Percentiles rank a stretch among this genome's conserved stretches.
Evolutionary conservation across 2,113 vertebrate species (phyloP).

Genomic region (Chloebia gouldiae): DNA sequence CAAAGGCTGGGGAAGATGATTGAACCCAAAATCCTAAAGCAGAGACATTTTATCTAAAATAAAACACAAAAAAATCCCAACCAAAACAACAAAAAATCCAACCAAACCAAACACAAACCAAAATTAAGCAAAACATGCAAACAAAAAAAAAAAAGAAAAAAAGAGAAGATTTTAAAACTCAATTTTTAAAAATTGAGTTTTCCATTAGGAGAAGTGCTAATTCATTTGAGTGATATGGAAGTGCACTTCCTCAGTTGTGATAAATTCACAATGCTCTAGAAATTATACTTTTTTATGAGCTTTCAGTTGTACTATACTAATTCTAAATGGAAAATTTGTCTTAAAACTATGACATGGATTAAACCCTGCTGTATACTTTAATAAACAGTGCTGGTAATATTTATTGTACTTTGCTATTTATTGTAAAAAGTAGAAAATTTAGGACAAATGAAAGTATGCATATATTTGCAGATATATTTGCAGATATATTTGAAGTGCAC

Average conservation of each 20-base stretch:
- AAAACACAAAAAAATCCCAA: rapidly evolving
- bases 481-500: not conserved
- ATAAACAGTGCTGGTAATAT: not conserved
- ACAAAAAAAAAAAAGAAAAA: too few species aligned
- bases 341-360: not conserved
- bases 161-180: too few species aligned
- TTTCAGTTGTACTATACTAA: not conserved
- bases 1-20: not conserved
- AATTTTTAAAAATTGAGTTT: not conserved
- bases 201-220: not conserved
- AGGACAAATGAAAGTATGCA: not conserved
- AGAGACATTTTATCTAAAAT: not conserved
- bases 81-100: not conserved
- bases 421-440: not conserved
- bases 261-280: not conserved
- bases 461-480: not conserved
- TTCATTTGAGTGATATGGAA: not conserved
- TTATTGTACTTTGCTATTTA: not conserved
- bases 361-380: not conserved
- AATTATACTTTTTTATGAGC: not conserved
- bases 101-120: not conserved
- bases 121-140: not conserved
- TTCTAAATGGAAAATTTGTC: not conserved
- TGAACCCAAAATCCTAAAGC: not conserved
- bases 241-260: not conserved